Percentiles rank a stretch among this genome's conserved stretches.
Evolutionary conservation across 2,113 vertebrate species (phyloP).

Genomic region (Spea multiplicata): DNA sequence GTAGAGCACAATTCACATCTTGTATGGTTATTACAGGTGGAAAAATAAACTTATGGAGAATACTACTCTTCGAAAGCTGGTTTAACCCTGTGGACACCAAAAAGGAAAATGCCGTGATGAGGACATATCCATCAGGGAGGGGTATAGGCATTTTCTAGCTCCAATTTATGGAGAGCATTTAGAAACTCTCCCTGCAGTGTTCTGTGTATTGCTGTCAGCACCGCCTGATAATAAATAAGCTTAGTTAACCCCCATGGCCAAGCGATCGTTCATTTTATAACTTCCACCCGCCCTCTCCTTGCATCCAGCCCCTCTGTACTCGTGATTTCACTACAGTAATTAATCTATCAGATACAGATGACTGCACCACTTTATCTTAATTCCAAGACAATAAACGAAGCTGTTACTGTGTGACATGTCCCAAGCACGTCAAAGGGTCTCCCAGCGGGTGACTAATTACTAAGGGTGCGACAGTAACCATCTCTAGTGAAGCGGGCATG

Average conservation of each 20-base stretch:
- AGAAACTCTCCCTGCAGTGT: slow-evolving; percentile 21
- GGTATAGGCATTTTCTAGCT: neutral
- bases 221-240: slow-evolving; percentile 34
- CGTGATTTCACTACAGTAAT: slow-evolving; percentile 59
- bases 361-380: slow-evolving; percentile 66
- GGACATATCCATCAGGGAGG: no score
- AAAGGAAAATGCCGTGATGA: no score
- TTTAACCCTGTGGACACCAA: no score
- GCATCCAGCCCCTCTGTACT: slow-evolving; percentile 57
- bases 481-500: slow-evolving; percentile 9
- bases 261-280: slow-evolving; percentile 30
- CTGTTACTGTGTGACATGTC: slow-evolving; percentile 51
- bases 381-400: slow-evolving; percentile 61
- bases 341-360: slow-evolving; percentile 58
- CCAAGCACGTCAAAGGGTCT: slow-evolving; percentile 21
- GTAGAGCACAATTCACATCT: no score
- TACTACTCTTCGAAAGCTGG: no score
- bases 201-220: slow-evolving; percentile 13
- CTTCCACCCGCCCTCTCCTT: slow-evolving; percentile 20
- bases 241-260: slow-evolving; percentile 34
- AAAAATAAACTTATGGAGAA: no score
- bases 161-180: slow-evolving; percentile 35
- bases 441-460: slow-evolving; percentile 39
- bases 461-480: slow-evolving; percentile 21
- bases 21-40: no score